Base-by-base conservation (phyloP, 2,888 invertebrate species). In the Acronicta psi region DNA sequence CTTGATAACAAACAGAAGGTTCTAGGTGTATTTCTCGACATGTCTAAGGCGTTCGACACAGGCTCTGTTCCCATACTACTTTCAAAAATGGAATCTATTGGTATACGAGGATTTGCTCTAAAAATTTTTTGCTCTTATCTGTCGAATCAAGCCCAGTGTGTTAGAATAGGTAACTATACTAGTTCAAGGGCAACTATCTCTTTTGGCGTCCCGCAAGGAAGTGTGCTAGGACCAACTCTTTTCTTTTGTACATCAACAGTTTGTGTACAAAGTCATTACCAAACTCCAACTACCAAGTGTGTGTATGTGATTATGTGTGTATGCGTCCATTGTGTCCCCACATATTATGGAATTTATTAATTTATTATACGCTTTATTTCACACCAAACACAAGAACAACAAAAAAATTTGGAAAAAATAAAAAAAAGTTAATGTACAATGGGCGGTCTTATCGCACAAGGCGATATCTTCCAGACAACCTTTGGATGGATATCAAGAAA, bases 221-320 rank as follows among this genome's bases (percentile, higher is more conserved):
- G 36, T n/a, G 36, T 37, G n/a, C 36, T 37, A 8, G 36, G 36
- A 16, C 36, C 36, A 14, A 37, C 16, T 7, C 36, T 37, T 37
- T 37, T 16, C 36, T 37, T 8, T 37, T 37, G 36, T 37, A 37
- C 36, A 37, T 37, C 36, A 37, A 37, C 36, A 37, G 36, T 6
- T 37, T 37, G 6, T 37, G 36, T 16, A 6, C 8, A 8, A 37
- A 37, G 14, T 14, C 14, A 37, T 14, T 16, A 16, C 36, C 36
- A 16, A 14, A 37, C 14, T 37, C n/a, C n/a, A n/a, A n/a, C n/a
- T n/a, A n/a, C n/a, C n/a, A n/a, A n/a, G n/a, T n/a, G n/a, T n/a
- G n/a, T n/a, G n/a, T n/a, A n/a, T n/a, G n/a, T n/a, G n/a, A n/a
- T n/a, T n/a, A n/a, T n/a, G n/a, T n/a, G n/a, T n/a, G n/a, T n/a